A percentile compares a stretch with the other conserved stretches of the same genome.
phyloP scores from a whole-genome alignment of 2,113 vertebrate species.

The Xenus cinereus region DNA sequence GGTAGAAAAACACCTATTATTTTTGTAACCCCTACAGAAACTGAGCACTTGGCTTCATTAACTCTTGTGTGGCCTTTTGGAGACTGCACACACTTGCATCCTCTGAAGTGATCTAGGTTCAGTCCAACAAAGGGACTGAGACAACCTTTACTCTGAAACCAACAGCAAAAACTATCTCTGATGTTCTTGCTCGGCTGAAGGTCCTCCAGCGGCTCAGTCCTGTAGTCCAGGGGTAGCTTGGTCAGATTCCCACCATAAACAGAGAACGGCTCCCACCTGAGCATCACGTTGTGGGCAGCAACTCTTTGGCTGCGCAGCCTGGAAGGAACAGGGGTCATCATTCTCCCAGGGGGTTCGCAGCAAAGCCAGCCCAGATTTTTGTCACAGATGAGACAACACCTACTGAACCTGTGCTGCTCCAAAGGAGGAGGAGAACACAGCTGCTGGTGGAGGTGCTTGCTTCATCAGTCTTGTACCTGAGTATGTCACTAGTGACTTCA shows the following conservation, averaged over 20 bases:
- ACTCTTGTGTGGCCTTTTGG: background rate
- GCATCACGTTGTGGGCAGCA: fast-evolving
- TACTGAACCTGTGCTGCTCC: background rate
- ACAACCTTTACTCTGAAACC: background rate
- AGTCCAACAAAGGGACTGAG: background rate
- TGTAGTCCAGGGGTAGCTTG: background rate
- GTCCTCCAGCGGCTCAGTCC: background rate
- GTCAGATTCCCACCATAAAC: background rate
- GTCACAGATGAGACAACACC: background rate
- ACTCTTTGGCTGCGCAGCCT: background rate
- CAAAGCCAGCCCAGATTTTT: background rate
- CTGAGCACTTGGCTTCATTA: background rate
- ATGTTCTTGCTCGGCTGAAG: background rate
- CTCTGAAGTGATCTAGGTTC: background rate
- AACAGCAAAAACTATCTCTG: background rate
- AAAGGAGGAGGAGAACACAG: background rate
- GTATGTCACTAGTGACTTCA: background rate
- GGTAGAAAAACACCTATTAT: background rate
- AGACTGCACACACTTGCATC: background rate
- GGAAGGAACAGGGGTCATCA: background rate
- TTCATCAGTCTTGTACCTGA: background rate
- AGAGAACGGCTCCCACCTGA: fast-evolving
- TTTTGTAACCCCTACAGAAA: conserved; percentile 13
- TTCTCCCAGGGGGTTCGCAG: background rate
- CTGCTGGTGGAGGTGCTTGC: background rate